Conservation (phyloP, 2,797 vertebrate genomes). For the Threskiornis aethiopicus region DNA sequence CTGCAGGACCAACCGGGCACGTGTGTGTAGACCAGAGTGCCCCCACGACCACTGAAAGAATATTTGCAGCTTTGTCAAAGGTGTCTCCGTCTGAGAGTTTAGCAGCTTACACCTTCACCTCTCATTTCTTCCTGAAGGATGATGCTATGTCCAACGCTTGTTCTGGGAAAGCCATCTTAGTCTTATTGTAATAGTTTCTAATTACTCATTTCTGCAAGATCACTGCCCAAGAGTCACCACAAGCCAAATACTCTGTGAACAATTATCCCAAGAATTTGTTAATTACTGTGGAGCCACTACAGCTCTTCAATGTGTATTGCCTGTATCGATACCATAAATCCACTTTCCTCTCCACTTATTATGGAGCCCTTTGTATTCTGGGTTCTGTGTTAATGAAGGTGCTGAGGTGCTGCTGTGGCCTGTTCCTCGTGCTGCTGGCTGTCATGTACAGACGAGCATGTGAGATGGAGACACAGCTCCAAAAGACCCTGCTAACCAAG, state of each 20-base stretch:
- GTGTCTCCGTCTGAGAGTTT: neutral
- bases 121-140: neutral
- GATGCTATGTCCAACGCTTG: neutral
- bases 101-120: neutral
- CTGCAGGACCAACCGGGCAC: rapidly evolving
- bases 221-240: neutral
- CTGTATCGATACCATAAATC: neutral
- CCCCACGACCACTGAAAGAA: rapidly evolving
- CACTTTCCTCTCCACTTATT: neutral
- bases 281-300: neutral
- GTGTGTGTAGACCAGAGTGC: neutral
- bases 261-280: constrained; percentile 1
- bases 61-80: neutral
- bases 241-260: neutral
- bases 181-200: neutral
- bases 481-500: neutral
- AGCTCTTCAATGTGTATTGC: neutral
- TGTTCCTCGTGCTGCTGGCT: neutral
- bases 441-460: rapidly evolving
- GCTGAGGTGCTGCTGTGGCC: neutral
- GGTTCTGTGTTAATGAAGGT: neutral
- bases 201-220: neutral
- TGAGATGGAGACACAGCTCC: neutral
- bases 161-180: neutral
- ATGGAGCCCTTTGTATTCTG: neutral